These are phyloP conservation scores for Temnothorax ravouxi DNA, from an alignment of 2,888 invertebrate species.

Conservation along the genomic window DNA sequence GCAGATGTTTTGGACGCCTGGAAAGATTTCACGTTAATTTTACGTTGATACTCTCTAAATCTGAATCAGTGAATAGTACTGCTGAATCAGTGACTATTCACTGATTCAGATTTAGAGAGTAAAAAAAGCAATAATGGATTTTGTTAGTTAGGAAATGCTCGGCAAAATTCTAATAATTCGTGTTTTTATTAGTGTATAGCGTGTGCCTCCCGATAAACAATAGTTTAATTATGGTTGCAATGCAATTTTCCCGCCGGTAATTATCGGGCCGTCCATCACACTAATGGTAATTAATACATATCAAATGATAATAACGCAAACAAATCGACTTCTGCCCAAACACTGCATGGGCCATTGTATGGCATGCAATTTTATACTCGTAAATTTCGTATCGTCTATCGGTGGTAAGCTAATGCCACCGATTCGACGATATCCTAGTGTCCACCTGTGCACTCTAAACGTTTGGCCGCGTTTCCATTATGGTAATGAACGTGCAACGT, in stretches of 20 bases:
- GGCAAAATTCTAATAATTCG: background rate
- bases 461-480: constrained; percentile 57
- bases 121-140: background rate
- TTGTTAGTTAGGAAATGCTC: background rate
- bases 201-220: background rate
- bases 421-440: constrained; percentile 57
- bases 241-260: constrained; percentile 29
- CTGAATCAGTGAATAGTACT: no score
- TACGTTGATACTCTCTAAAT: no score
- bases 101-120: no score
- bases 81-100: no score
- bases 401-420: constrained; percentile 36
- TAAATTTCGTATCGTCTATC: constrained; percentile 31
- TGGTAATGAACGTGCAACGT: constrained; percentile 50
- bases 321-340: constrained; percentile 28
- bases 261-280: constrained; percentile 29
- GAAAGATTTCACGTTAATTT: background rate
- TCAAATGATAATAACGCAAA: constrained; percentile 46
- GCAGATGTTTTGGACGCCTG: background rate
- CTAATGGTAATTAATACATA: constrained; percentile 48
- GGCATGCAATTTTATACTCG: constrained; percentile 15
- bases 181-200: background rate
- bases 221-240: constrained; percentile 29
- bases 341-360: background rate
- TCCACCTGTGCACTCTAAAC: constrained; percentile 50